Percentiles rank a stretch among this genome's conserved stretches.
Evolutionary conservation across 2,888 invertebrate species (phyloP).

Genomic region (Phrixothrix hirtus): DNA sequence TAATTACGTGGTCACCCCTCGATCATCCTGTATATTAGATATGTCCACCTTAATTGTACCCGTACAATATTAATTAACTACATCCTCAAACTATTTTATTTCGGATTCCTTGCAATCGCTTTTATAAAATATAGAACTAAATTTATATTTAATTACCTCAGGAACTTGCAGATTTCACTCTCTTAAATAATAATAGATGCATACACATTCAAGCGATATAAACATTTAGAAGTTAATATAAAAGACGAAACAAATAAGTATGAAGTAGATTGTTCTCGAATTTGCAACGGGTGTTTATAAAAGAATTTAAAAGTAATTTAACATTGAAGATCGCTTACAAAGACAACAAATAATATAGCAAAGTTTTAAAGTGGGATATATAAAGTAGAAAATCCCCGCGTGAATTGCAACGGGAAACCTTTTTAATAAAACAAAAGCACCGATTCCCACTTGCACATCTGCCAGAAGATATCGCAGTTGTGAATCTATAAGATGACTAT

Average conservation of each 20-base stretch:
- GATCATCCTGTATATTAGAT: too few relatives aligned
- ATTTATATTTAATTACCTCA: background rate
- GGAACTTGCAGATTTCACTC: background rate
- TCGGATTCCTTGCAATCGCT: too few relatives aligned
- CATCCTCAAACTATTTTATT: too few relatives aligned
- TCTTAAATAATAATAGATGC: background rate
- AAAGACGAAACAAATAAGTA: background rate
- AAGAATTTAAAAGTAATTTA: conserved; percentile 5
- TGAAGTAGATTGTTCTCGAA: background rate
- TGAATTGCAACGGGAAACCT: conserved; percentile 12
- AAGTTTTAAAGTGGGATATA: conserved; percentile 10
- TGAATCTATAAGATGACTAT: conserved; percentile 18
- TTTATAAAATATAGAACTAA: too few relatives aligned
- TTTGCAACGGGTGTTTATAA: conserved; percentile 6
- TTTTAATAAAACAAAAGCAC: conserved; percentile 17
- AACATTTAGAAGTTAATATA: background rate
- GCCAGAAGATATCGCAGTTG: conserved; percentile 16
- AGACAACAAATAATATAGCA: conserved; percentile 4
- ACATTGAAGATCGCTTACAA: conserved; percentile 3
- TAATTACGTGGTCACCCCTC: too few relatives aligned
- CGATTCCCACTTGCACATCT: conserved; percentile 14
- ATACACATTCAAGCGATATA: background rate
- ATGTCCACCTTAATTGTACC: too few relatives aligned
- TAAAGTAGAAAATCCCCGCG: conserved; percentile 11
- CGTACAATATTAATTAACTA: too few relatives aligned